Evolutionary conservation across 2,797 vertebrate genomes (phyloP).

Genomic region (Pygocentrus nattereri): DNA sequence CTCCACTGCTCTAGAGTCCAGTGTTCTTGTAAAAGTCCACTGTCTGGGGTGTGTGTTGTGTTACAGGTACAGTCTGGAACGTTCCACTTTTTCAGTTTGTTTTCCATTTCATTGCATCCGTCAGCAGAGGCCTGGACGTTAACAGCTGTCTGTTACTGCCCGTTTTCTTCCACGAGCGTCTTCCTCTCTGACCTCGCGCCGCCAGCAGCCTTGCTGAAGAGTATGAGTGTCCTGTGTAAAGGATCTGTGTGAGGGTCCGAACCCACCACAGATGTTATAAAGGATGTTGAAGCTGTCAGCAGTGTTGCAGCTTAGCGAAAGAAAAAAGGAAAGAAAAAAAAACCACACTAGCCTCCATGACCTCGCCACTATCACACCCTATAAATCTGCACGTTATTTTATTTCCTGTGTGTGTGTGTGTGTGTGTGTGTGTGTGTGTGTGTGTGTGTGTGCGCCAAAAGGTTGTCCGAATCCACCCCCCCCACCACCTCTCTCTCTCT

Average conservation of each 20-base stretch:
- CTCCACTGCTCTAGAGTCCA: no score
- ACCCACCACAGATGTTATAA: not conserved
- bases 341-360: conserved; percentile 65
- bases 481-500: conserved; percentile 10
- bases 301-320: conserved; percentile 1
- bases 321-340: conserved; percentile 54
- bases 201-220: not conserved
- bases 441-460: not conserved
- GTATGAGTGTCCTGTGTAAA: not conserved
- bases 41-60: no score
- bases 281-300: conserved; percentile 39
- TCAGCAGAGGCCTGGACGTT: not conserved
- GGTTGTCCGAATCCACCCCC: conserved; percentile 38
- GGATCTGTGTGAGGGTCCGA: not conserved
- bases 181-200: not conserved
- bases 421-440: conserved; percentile 68
- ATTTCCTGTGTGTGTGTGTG: conserved; percentile 68
- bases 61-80: no score
- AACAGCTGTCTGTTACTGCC: not conserved
- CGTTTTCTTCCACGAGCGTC: not conserved
- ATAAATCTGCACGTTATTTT: conserved; percentile 69
- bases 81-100: no score
- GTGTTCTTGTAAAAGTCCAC: no score
- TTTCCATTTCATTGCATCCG: not conserved
- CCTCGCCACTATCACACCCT: conserved; percentile 71